Percentiles rank a stretch among this genome's conserved stretches.
These are phyloP conservation scores for Myripristis jacobus DNA, from an alignment of 2,797 vertebrate genomes.

Conservation along the genomic window DNA sequence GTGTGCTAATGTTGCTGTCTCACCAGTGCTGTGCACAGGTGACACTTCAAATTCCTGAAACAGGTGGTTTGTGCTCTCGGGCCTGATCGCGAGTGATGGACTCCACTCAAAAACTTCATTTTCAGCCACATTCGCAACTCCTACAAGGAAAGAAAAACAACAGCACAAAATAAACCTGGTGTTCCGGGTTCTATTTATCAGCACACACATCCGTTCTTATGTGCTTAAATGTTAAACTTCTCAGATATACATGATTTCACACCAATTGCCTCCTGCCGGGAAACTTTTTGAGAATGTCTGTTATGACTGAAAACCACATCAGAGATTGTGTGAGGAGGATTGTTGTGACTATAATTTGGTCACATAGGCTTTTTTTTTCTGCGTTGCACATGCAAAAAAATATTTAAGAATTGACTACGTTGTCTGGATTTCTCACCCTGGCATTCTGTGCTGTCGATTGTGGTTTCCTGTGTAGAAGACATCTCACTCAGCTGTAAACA, in stretches of 20 bases:
- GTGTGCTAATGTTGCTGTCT: slow-evolving; percentile 20
- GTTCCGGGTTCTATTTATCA: not conserved
- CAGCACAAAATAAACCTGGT: not conserved
- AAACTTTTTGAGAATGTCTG: too few relatives aligned
- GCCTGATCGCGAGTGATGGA: slow-evolving; percentile 71
- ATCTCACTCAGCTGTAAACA: slow-evolving; percentile 64
- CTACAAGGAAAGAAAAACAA: slow-evolving; percentile 45
- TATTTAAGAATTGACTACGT: not conserved
- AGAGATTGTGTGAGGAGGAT: too few relatives aligned
- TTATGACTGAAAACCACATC: too few relatives aligned
- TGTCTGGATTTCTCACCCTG: slow-evolving; percentile 40
- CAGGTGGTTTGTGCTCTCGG: slow-evolving; percentile 79
- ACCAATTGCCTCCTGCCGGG: too few relatives aligned
- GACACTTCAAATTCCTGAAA: slow-evolving; percentile 89
- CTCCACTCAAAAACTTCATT: slow-evolving; percentile 74
- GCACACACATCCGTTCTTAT: not conserved
- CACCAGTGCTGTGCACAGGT: slow-evolving; percentile 81
- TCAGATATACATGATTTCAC: too few relatives aligned
- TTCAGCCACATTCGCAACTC: not conserved
- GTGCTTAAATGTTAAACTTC: not conserved
- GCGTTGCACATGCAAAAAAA: not conserved
- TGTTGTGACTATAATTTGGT: too few relatives aligned
- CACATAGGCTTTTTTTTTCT: too few relatives aligned
- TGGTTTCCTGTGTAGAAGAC: slow-evolving; percentile 83
- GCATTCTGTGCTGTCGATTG: slow-evolving; percentile 81